Conservation (phyloP, 2,113 vertebrate genomes). For the Peucedramus taeniatus region DNA sequence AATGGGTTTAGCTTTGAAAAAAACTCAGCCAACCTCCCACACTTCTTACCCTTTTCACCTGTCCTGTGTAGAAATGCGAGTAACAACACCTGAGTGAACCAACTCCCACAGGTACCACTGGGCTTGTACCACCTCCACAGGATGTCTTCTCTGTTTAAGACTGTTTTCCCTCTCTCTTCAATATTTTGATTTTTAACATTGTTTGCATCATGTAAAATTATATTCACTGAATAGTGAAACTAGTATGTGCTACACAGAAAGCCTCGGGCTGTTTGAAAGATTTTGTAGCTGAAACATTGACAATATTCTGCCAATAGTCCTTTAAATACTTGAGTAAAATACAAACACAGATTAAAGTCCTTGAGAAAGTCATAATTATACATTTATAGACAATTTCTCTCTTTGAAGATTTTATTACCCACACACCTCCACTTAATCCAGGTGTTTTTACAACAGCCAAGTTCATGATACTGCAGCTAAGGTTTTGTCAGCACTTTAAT, state of each 20-base stretch:
- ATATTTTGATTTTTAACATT: background rate
- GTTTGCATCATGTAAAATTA: conserved; percentile 49
- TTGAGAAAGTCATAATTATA: conserved; percentile 62
- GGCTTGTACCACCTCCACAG: background rate
- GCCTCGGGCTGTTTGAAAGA: conserved; percentile 46
- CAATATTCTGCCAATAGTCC: conserved; percentile 7
- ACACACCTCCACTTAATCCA: conserved; percentile 29
- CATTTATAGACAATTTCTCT: conserved; percentile 50
- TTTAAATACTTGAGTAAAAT: conserved; percentile 54
- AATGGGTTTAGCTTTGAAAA: background rate
- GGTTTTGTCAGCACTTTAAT: conserved; percentile 45
- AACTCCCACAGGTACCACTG: background rate
- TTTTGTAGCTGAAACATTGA: conserved; percentile 42
- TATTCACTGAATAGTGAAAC: conserved; percentile 7
- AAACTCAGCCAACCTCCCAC: background rate
- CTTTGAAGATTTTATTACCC: conserved; percentile 53
- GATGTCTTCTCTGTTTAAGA: background rate
- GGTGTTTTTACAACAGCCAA: conserved; percentile 53
- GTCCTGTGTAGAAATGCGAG: background rate
- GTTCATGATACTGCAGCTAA: conserved; percentile 8
- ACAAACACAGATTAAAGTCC: conserved; percentile 35
- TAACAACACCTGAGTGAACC: background rate
- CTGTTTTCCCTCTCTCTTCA: background rate
- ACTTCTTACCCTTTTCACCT: background rate
- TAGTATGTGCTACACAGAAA: conserved; percentile 38